Percentiles rank a stretch among this genome's conserved stretches.
Conservation (phyloP, 1,140 invertebrate genomes). For the Diprion similis region DNA sequence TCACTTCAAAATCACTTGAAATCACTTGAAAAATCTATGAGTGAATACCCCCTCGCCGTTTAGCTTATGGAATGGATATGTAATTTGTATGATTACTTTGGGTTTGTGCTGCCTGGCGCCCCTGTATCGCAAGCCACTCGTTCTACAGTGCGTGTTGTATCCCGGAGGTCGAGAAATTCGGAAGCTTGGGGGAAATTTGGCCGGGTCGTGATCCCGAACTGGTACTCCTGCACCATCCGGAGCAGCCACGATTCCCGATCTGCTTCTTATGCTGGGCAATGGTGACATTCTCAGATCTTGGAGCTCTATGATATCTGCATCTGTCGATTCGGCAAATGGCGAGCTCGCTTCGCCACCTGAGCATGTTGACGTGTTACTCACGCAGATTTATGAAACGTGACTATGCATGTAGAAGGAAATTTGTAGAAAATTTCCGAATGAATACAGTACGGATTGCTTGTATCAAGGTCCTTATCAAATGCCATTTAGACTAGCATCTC, state of each 20-base stretch:
- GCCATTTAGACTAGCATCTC: no score
- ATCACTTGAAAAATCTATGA: no score
- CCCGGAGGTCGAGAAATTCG: conserved; percentile 72
- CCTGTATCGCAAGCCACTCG: conserved; percentile 66
- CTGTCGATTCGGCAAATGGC: conserved; percentile 50
- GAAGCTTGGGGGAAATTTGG: conserved; percentile 81
- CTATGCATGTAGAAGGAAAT: conserved; percentile 1
- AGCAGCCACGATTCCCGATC: conserved; percentile 47
- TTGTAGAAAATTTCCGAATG: conserved; percentile 6
- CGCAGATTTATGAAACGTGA: no score
- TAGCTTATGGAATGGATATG: no score
- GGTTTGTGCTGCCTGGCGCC: conserved; percentile 59
- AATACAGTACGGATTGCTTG: not conserved
- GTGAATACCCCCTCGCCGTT: no score
- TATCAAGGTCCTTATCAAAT: no score
- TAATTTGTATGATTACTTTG: conserved; percentile 52
- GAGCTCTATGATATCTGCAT: conserved; percentile 71
- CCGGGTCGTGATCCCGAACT: conserved; percentile 62
- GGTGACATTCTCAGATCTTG: conserved; percentile 84
- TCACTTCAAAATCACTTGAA: no score
- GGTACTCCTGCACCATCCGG: conserved; percentile 30
- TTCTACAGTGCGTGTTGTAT: conserved; percentile 60
- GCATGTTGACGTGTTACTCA: conserved; percentile 19
- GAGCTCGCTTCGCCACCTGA: conserved; percentile 57
- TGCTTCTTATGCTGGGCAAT: conserved; percentile 76